Evolutionary conservation across 2,113 vertebrate genomes (phyloP).

Genomic region (Lagenorhynchus albirostris): DNA sequence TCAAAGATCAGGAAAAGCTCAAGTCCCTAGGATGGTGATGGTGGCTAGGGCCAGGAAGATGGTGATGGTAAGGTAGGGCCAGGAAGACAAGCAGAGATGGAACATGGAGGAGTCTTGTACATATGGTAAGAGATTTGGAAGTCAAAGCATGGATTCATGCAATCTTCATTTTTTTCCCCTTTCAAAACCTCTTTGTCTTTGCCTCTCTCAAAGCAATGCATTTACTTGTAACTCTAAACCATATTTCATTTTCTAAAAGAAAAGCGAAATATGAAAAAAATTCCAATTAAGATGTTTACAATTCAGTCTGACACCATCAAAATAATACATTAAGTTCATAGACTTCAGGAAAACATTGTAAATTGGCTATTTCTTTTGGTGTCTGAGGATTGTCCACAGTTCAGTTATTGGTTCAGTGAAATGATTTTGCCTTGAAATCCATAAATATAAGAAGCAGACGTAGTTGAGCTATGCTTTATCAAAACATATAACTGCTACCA

Average conservation of each 20-base stretch:
- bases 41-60: not conserved
- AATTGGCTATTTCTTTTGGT: slow-evolving; percentile 44
- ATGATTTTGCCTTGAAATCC: slow-evolving; percentile 19
- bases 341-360: slow-evolving; percentile 19
- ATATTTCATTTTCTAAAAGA: not conserved
- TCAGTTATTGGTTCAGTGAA: slow-evolving; percentile 33
- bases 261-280: slow-evolving; percentile 26
- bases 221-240: not conserved
- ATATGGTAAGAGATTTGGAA: not conserved
- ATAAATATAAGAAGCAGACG: not conserved
- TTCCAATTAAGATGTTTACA: slow-evolving; percentile 49
- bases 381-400: slow-evolving; percentile 2
- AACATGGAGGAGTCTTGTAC: too few relatives aligned
- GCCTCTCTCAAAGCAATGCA: not conserved
- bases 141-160: not conserved
- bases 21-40: too few relatives aligned
- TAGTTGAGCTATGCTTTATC: not conserved
- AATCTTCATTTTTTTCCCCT: not conserved
- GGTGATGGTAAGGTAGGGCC: too few relatives aligned
- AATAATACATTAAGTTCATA: not conserved
- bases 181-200: not conserved
- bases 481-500: not conserved
- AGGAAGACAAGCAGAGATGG: not conserved
- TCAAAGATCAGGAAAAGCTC: not conserved
- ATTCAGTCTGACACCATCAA: slow-evolving; percentile 29